phyloP scores from a whole-genome alignment of 1,140 invertebrate genomes.

The Amphibalanus amphitrite region DNA sequence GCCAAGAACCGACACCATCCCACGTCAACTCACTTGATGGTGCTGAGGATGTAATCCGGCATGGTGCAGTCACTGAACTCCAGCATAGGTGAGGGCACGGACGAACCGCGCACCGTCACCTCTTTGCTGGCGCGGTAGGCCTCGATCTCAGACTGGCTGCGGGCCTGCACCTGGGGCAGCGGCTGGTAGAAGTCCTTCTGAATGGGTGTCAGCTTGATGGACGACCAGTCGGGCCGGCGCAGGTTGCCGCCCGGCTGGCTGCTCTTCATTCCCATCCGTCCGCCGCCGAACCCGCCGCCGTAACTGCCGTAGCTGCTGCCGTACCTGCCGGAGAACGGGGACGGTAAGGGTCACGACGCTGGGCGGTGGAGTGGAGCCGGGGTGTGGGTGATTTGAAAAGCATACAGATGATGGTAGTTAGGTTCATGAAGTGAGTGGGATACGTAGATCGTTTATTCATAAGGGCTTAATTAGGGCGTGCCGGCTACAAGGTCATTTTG shows the following conservation, averaged over 20 bases:
- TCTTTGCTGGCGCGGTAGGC: slow-evolving; percentile 18
- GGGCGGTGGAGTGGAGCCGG: too few species aligned
- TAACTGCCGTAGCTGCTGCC: not conserved
- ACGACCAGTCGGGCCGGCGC: slow-evolving; percentile 69
- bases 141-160: slow-evolving; percentile 24
- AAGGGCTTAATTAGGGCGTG: too few species aligned
- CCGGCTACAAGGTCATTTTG: too few species aligned
- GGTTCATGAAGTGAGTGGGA: too few species aligned
- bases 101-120: slow-evolving; percentile 27
- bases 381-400: too few species aligned
- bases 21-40: not conserved
- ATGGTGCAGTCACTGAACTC: slow-evolving; percentile 33
- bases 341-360: not conserved
- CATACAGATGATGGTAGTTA: too few species aligned
- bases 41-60: slow-evolving; percentile 26
- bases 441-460: too few species aligned
- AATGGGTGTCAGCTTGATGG: slow-evolving; percentile 57
- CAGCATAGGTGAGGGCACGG: slow-evolving; percentile 32
- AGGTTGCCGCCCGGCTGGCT: slow-evolving; percentile 47
- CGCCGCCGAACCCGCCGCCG: slow-evolving; percentile 31
- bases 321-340: not conserved
- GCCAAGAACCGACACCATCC: too few species aligned
- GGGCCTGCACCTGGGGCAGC: slow-evolving; percentile 49
- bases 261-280: slow-evolving; percentile 29
- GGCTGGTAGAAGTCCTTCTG: slow-evolving; percentile 84